A percentile compares a stretch with the other conserved stretches of the same genome.
Conservation (phyloP, 2,797 vertebrate genomes). For the Myiothlypis chrysogaster region DNA sequence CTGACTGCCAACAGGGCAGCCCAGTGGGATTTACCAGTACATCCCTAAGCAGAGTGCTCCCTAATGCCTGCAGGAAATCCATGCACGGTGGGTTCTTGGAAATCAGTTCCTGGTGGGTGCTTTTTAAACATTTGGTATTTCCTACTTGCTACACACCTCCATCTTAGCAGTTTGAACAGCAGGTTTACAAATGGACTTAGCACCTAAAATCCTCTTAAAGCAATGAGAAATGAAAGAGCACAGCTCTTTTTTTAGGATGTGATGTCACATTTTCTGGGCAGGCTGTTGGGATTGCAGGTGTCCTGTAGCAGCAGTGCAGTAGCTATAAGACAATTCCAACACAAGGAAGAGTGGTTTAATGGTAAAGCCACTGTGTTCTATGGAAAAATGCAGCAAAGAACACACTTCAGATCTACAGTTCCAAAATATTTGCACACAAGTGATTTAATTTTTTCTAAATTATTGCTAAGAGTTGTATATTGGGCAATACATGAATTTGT, state of each 20-base stretch:
- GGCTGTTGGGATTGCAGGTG: not conserved
- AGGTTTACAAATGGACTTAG: not conserved
- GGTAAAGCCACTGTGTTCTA: not conserved
- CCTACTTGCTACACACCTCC: not conserved
- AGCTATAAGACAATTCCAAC: not conserved
- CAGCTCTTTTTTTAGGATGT: not conserved
- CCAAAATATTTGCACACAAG: conserved; percentile 11
- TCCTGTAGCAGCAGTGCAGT: not conserved
- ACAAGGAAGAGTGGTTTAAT: not conserved
- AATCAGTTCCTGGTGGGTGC: not conserved
- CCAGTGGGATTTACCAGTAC: not conserved
- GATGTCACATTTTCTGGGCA: not conserved
- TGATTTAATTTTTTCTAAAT: conserved; percentile 45
- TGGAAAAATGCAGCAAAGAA: not conserved
- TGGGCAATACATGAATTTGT: conserved; percentile 36
- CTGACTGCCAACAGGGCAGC: not conserved
- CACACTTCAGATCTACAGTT: not conserved
- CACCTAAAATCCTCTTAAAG: not conserved
- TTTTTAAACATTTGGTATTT: not conserved
- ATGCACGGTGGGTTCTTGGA: not conserved
- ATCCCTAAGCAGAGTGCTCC: not conserved
- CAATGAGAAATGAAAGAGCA: not conserved
- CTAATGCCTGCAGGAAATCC: not conserved
- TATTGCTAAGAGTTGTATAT: conserved; percentile 31
- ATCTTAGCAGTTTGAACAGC: not conserved